phyloP scores from a whole-genome alignment of 2,797 vertebrate species.

The Sebastes taczanowskii region DNA sequence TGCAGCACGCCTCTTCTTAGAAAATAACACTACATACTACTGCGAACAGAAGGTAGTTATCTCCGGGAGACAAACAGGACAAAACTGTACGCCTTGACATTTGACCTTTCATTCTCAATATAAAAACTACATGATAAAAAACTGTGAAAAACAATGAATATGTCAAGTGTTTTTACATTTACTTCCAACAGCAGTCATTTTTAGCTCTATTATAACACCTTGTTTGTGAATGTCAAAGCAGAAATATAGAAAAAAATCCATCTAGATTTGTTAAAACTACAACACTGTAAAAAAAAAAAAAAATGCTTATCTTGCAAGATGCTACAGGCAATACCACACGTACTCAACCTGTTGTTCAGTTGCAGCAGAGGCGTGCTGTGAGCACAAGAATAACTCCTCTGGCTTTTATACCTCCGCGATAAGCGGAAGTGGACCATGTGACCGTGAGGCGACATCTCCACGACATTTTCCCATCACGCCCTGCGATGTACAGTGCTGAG shows the following conservation, averaged over 20 bases:
- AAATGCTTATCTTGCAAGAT: background rate
- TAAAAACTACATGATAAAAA: background rate
- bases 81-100: background rate
- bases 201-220: background rate
- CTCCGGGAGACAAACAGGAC: background rate
- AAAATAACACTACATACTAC: background rate
- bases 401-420: conserved; percentile 77
- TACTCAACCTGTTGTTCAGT: conserved; percentile 14
- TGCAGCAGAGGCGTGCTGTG: conserved; percentile 6
- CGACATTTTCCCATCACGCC: conserved; percentile 74
- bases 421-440: conserved; percentile 79
- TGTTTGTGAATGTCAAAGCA: background rate
- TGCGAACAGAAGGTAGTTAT: background rate
- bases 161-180: background rate
- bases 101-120: background rate
- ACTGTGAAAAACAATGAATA: background rate
- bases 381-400: conserved; percentile 77
- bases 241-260: background rate
- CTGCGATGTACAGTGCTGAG: conserved; percentile 32
- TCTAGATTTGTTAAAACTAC: background rate
- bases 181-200: background rate
- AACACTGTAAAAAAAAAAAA: background rate
- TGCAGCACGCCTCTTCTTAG: background rate
- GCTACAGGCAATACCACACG: too few species aligned
- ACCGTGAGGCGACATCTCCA: conserved; percentile 52